A percentile compares a stretch with the other conserved stretches of the same genome.
Conservation (phyloP, 1,140 invertebrate species). For the Cydia splendana region DNA sequence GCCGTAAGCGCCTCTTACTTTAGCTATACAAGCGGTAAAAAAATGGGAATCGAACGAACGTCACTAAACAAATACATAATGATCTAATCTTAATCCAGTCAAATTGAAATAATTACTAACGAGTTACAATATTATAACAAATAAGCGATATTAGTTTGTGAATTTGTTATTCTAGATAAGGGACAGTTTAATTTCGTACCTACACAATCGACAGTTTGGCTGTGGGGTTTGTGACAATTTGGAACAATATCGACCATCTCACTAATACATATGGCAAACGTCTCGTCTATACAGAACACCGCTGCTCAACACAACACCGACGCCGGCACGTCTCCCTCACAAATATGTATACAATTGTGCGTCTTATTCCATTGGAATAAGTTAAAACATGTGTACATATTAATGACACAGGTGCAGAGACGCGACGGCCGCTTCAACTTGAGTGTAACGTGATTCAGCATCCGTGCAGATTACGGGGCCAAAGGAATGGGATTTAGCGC, state of each 20-base stretch:
- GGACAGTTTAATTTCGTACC: conserved; percentile 47
- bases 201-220: conserved; percentile 47
- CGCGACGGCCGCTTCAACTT: neutral
- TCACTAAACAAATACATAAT: conserved; percentile 64
- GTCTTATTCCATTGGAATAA: conserved; percentile 1
- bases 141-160: conserved; percentile 77
- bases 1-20: conserved; percentile 75
- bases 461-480: neutral
- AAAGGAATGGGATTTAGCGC: neutral
- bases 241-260: conserved; percentile 66
- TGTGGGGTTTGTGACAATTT: conserved; percentile 50
- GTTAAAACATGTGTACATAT: conserved; percentile 9
- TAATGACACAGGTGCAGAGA: neutral
- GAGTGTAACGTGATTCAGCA: neutral
- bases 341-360: neutral
- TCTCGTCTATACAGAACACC: conserved; percentile 49
- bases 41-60: conserved; percentile 66
- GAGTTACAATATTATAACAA: conserved; percentile 71
- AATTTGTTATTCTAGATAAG: conserved; percentile 67
- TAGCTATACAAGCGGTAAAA: conserved; percentile 78
- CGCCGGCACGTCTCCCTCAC: conserved; percentile 8
- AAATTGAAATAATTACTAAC: conserved; percentile 73
- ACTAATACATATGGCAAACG: conserved; percentile 75
- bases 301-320: conserved; percentile 36
- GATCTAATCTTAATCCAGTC: conserved; percentile 68